Conservation (phyloP, 1,140 invertebrate genomes). For the Oreohelix idahoensis region DNA sequence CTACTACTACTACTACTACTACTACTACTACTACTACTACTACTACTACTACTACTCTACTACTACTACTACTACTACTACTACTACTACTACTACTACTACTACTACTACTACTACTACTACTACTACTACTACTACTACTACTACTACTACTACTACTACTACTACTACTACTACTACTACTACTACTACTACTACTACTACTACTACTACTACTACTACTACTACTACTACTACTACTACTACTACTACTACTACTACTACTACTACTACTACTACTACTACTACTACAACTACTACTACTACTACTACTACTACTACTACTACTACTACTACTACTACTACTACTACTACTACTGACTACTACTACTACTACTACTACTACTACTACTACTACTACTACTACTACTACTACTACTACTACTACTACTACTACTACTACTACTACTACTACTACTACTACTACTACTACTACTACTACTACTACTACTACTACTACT, state of each 20-base stretch:
- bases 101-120: conserved; percentile 20
- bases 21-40: conserved; percentile 15
- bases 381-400: no score
- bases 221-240: conserved; percentile 2
- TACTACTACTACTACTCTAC: conserved; percentile 6
- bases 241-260: conserved; percentile 23
- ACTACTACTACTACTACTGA: conserved; percentile 10
- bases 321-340: conserved; percentile 27
- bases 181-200: conserved; percentile 23
- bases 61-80: no score
- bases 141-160: conserved; percentile 20
- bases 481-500: conserved; percentile 32
- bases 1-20: conserved; percentile 32
- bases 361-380: no score
- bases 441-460: conserved; percentile 29
- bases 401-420: not conserved
- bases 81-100: conserved; percentile 22
- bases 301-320: conserved; percentile 26
- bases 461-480: conserved; percentile 34
- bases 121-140: conserved; percentile 15
- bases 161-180: conserved; percentile 16
- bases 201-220: conserved; percentile 20
- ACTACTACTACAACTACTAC: conserved; percentile 27
- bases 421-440: conserved; percentile 29
- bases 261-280: conserved; percentile 7